Conservation (phyloP, 2,797 vertebrate genomes). For the Eutrigla gurnardus region DNA sequence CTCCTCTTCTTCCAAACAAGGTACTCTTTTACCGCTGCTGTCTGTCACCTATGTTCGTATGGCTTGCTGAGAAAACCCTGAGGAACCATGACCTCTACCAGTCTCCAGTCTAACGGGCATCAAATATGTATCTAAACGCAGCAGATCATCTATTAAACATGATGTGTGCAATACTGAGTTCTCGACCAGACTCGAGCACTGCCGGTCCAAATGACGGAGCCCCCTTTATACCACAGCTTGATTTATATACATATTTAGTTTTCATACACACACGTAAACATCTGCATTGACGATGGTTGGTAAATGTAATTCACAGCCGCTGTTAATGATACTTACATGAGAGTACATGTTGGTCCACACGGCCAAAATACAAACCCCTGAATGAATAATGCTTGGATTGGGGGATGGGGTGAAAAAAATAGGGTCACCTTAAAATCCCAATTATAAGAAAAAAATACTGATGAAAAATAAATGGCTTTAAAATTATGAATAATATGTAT, state of each 20-base stretch:
- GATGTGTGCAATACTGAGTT: slow-evolving; percentile 39
- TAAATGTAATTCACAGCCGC: slow-evolving; percentile 1
- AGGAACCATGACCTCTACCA: slow-evolving; percentile 58
- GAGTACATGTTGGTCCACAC: not conserved
- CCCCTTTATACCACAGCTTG: not conserved
- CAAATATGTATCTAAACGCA: slow-evolving; percentile 70
- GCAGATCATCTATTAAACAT: slow-evolving; percentile 71
- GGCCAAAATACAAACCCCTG: slow-evolving; percentile 14
- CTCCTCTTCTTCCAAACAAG: slow-evolving; percentile 1
- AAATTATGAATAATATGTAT: not conserved
- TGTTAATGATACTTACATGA: not conserved
- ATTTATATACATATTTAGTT: slow-evolving; percentile 1
- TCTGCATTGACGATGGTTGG: not conserved
- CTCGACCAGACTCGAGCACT: slow-evolving; percentile 20
- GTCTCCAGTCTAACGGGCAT: slow-evolving; percentile 54
- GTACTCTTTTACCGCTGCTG: not conserved
- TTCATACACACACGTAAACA: not conserved
- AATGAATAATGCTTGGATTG: slow-evolving; percentile 6
- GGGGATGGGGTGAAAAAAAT: not conserved
- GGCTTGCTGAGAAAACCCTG: slow-evolving; percentile 40
- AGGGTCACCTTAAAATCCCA: not conserved
- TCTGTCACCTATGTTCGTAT: not conserved
- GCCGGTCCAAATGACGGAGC: slow-evolving; percentile 4
- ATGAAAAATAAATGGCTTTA: not conserved
- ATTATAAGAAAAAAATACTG: not conserved